phyloP scores from a whole-genome alignment of 2,113 vertebrate genomes.

The Dasyprocta punctata region DNA sequence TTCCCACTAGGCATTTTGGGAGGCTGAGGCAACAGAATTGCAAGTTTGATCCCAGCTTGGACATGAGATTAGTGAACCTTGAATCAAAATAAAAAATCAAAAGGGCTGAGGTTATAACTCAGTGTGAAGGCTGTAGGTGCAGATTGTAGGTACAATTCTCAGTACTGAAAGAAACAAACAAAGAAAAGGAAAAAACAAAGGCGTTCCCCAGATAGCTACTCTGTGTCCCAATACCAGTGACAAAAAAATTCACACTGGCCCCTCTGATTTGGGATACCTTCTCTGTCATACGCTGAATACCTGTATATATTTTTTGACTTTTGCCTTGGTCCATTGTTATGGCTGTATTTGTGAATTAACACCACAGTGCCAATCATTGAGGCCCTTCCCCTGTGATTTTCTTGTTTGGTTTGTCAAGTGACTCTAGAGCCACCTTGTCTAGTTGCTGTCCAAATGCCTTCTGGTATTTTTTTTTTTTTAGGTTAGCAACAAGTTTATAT shows the following conservation, averaged over 20 bases:
- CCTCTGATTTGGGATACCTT: not conserved
- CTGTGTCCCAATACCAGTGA: not conserved
- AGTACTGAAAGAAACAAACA: not conserved
- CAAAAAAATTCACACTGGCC: not conserved
- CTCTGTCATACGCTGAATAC: not conserved
- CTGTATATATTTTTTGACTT: constrained; percentile 47
- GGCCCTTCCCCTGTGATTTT: not conserved
- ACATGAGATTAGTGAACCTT: not conserved
- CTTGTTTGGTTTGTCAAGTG: constrained; percentile 36
- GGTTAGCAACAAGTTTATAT: not conserved
- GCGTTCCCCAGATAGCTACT: not conserved
- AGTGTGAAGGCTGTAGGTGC: not conserved
- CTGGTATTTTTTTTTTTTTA: constrained; percentile 37
- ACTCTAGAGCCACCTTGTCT: constrained; percentile 30
- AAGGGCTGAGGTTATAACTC: not conserved
- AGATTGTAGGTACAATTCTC: not conserved
- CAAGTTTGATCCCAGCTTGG: not conserved
- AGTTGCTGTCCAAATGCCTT: constrained; percentile 20
- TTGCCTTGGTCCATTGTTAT: not conserved
- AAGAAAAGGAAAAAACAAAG: not conserved
- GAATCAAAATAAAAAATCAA: not conserved
- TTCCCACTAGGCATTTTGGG: not conserved
- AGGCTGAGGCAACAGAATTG: not conserved
- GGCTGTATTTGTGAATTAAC: not conserved
- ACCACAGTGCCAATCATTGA: not conserved